phyloP scores from a whole-genome alignment of 2,888 invertebrate species.

The Trachelus tabidus region DNA sequence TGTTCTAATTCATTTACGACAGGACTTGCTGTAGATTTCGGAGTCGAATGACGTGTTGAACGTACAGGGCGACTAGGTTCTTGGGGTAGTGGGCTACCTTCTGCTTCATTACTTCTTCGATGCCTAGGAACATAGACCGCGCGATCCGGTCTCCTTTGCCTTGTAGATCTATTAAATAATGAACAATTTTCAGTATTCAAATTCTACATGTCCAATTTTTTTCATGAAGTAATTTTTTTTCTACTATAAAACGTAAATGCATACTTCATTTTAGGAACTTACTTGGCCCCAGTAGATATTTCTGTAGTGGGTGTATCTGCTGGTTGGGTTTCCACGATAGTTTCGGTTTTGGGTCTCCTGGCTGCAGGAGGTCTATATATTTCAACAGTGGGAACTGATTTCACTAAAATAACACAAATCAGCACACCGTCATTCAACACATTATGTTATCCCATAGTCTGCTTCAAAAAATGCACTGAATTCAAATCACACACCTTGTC shows the following conservation, averaged over 20 bases:
- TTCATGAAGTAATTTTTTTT: neutral
- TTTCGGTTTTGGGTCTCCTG: constrained; percentile 50
- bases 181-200: neutral
- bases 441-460: neutral
- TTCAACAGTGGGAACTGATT: constrained; percentile 61
- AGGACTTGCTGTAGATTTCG: neutral
- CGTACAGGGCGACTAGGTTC: constrained; percentile 20
- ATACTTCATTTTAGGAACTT: neutral
- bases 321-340: constrained; percentile 13
- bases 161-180: neutral
- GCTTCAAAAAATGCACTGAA: neutral
- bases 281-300: neutral
- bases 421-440: constrained; percentile 3
- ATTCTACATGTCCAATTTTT: neutral
- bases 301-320: neutral
- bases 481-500: constrained; percentile 48
- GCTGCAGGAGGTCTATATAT: constrained; percentile 70
- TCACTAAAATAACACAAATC: constrained; percentile 44
- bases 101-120: constrained; percentile 67
- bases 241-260: too few relatives aligned
- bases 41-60: constrained; percentile 17
- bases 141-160: constrained; percentile 77
- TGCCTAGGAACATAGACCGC: constrained; percentile 84
- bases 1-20: neutral
- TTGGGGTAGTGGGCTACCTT: constrained; percentile 23